Percentiles rank a stretch among this genome's conserved stretches.
These are phyloP conservation scores for Gorsachius magnificus DNA, from an alignment of 2,797 vertebrate genomes.

Conservation along the genomic window DNA sequence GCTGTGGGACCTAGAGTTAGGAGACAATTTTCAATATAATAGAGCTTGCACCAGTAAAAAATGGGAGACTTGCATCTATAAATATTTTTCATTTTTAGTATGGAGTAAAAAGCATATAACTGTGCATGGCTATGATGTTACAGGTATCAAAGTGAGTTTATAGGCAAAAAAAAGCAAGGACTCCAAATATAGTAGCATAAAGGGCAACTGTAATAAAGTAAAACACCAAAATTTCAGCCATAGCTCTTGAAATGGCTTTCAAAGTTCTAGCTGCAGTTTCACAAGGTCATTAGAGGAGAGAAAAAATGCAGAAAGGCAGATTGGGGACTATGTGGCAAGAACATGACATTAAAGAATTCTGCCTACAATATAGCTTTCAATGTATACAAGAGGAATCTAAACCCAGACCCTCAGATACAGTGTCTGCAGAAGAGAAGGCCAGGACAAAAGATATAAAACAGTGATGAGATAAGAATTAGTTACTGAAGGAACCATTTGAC, in stretches of 20 bases:
- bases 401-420: not conserved
- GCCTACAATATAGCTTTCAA: not conserved
- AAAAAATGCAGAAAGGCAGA: not conserved
- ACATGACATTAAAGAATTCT: not conserved
- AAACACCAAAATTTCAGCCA: not conserved
- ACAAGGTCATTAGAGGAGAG: not conserved
- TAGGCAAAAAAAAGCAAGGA: not conserved
- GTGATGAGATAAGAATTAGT: not conserved
- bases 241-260: not conserved
- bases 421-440: not conserved
- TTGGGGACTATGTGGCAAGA: not conserved
- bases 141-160: not conserved
- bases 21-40: not conserved
- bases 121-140: not conserved
- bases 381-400: not conserved
- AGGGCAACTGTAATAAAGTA: not conserved
- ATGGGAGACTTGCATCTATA: not conserved
- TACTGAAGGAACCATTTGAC: not conserved
- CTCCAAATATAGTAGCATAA: not conserved
- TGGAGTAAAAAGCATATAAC: not conserved
- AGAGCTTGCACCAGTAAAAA: not conserved
- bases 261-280: not conserved
- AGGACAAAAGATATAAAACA: not conserved
- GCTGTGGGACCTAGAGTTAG: not conserved
- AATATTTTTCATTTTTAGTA: slow-evolving; percentile 1